Evolutionary conservation across 2,797 vertebrate genomes (phyloP), one percentile per base, ranked within the genome.

Genomic region (Hafferia zeledoni): DNA sequence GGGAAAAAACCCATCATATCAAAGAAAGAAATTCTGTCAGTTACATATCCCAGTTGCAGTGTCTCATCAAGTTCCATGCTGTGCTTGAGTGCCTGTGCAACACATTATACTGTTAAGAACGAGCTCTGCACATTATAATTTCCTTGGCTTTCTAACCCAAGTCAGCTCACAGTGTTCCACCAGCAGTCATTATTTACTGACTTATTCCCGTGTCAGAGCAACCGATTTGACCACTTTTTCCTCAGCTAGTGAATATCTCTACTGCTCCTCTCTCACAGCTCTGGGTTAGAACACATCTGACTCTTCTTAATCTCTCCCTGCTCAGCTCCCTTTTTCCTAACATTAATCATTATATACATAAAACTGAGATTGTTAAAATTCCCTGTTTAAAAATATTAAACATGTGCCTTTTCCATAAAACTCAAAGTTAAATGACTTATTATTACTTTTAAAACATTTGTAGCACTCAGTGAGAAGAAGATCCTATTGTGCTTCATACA

Each of bases 61-160:
- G 85, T 72, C 93, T 90, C 89, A 93, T 79, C 77, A 84, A 93
- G 83, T 96, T 94, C 74, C 80, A 86, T 0, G 3, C 70, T 87
- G 47, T 5, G 78, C 72, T 52, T 81, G 61, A 95, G 81, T 52
- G 76, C 31, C 46, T 65, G 53, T 23, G 3, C 43, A 90, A 61
- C 35, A 53, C 50, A 61, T 68, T 85, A 85, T 55, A 88, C 53
- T 83, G 83, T 35, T 72, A 83, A 86, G 50, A 83, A 75, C 0
- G 2, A 81, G 65, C 35, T 88, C 65, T 65, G 39, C 23, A 68
- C 35, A 52, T 72, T 50, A 30, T 33, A 44, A 55, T 91, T 91
- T 93, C n/a, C 83, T 72, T 2, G 3, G 87, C 49, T 90, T 94
- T 60, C 82, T 88, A 96, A 87, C 6, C 39, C 55, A 90, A 83